Evolutionary conservation across 2,113 vertebrate genomes (phyloP).

Genomic region (Trematocara nigrifrons): DNA sequence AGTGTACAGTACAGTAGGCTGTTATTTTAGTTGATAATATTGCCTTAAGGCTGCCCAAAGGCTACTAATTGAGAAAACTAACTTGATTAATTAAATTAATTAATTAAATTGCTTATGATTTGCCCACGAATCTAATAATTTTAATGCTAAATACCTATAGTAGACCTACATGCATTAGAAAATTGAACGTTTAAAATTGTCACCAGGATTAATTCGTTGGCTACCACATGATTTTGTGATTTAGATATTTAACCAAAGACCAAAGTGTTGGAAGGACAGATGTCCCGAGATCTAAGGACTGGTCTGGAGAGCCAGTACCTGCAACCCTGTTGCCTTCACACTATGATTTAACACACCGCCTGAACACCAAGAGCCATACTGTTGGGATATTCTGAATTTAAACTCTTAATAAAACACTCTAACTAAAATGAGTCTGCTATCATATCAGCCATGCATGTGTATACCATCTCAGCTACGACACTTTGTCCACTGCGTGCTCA

Average conservation of each 20-base stretch:
- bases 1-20: not conserved
- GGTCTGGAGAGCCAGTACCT: not conserved
- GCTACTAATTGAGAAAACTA: rapidly evolving
- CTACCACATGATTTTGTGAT: not conserved
- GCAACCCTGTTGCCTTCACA: not conserved
- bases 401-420: not conserved
- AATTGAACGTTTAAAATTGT: not conserved
- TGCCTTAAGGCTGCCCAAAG: rapidly evolving
- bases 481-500: not conserved
- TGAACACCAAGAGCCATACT: not conserved
- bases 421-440: not conserved
- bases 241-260: not conserved
- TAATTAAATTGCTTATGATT: not conserved
- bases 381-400: not conserved
- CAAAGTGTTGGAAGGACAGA: not conserved
- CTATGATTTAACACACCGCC: not conserved
- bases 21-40: not conserved
- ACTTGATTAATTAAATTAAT: rapidly evolving
- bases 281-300: not conserved
- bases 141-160: not conserved
- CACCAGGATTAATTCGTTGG: not conserved
- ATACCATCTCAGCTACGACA: not conserved
- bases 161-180: not conserved
- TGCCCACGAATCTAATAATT: not conserved
- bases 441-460: not conserved